A percentile compares a stretch with the other conserved stretches of the same genome.
phyloP scores from a whole-genome alignment of 2,888 invertebrate genomes.

The Eulithis prunata region DNA sequence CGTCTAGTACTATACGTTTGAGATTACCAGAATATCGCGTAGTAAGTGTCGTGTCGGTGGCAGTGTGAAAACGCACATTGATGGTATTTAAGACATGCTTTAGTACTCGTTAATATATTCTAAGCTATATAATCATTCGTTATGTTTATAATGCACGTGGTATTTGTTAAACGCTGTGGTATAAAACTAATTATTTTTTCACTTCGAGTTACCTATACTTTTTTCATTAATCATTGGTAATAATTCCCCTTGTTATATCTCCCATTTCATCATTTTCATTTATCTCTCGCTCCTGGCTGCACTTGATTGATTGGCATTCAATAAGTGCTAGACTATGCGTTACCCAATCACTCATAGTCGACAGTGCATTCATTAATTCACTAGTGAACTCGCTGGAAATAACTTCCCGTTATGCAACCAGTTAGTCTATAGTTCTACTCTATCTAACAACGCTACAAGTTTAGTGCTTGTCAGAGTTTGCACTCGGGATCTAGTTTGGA shows the following conservation, averaged over 20 bases:
- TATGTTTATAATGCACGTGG: neutral
- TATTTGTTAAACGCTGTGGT: neutral
- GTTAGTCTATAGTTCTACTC: conserved; percentile 13
- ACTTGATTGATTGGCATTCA: conserved; percentile 27
- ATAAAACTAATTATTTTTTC: too few species aligned
- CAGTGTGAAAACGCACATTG: neutral
- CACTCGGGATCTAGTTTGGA: too few species aligned
- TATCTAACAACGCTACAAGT: too few species aligned
- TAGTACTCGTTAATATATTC: conserved; percentile 1
- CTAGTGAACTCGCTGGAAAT: conserved; percentile 31
- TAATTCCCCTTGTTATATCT: too few species aligned
- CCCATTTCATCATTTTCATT: conserved; percentile 10
- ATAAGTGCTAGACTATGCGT: conserved; percentile 26
- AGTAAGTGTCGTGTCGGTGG: too few species aligned
- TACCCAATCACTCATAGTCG: conserved; percentile 39
- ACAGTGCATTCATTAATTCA: conserved; percentile 38
- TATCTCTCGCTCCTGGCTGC: conserved; percentile 16
- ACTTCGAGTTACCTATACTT: too few species aligned
- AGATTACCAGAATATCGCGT: too few species aligned
- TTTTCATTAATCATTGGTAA: too few species aligned
- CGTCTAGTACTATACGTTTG: too few species aligned
- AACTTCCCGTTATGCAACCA: conserved; percentile 37
- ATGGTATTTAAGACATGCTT: neutral
- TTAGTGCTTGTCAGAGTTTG: too few species aligned
- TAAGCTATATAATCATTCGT: neutral